These are phyloP conservation scores for Pterostichus niger DNA, from an alignment of 2,888 invertebrate genomes.

Conservation along the genomic window DNA sequence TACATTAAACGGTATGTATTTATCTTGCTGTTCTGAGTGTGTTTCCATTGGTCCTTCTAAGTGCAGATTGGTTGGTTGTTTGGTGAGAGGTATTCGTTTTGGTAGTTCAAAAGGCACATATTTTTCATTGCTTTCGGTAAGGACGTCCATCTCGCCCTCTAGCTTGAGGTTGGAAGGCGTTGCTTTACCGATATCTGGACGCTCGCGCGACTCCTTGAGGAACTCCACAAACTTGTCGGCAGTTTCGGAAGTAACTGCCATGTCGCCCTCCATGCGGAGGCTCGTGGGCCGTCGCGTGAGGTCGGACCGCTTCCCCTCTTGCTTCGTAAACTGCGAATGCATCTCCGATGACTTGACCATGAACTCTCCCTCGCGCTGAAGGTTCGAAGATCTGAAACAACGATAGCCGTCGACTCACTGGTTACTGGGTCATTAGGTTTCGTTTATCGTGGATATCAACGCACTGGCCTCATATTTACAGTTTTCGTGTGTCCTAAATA, in stretches of 20 bases:
- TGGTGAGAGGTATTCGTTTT: conserved; percentile 75
- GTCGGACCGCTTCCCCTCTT: conserved; percentile 73
- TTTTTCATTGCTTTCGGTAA: conserved; percentile 78
- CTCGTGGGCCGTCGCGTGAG: conserved; percentile 75
- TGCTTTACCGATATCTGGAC: conserved; percentile 76
- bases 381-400: conserved; percentile 71
- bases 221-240: conserved; percentile 77
- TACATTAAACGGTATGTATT: conserved; percentile 74
- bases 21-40: conserved; percentile 73
- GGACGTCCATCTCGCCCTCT: conserved; percentile 76
- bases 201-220: conserved; percentile 73
- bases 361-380: conserved; percentile 73
- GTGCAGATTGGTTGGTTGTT: conserved; percentile 77
- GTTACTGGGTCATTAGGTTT: conserved; percentile 59
- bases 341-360: conserved; percentile 74
- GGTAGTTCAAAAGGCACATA: conserved; percentile 77
- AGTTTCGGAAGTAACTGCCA: conserved; percentile 77
- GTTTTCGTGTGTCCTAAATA: conserved; percentile 64
- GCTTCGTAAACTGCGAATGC: conserved; percentile 74
- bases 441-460: conserved; percentile 53
- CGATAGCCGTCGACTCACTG: neutral
- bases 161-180: conserved; percentile 74
- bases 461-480: conserved; percentile 20
- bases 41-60: conserved; percentile 73
- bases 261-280: conserved; percentile 78